Conservation (phyloP, 2,888 invertebrate species). For the Norana najaformis region DNA sequence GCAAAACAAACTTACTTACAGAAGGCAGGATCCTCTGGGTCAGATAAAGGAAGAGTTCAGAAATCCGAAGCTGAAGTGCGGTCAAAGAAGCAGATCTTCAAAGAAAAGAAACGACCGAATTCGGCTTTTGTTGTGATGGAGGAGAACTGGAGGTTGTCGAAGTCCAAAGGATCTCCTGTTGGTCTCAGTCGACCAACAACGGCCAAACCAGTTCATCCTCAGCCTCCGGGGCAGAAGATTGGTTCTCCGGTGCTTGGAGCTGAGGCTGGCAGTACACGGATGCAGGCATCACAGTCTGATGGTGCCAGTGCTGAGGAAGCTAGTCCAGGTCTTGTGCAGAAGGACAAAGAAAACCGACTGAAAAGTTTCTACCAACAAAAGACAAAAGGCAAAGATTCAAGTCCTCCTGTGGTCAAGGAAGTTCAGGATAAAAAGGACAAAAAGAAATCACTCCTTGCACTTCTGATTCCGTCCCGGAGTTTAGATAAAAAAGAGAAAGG, state of each 20-base stretch:
- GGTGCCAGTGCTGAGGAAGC: slow-evolving; percentile 15
- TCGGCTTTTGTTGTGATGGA: slow-evolving; percentile 2
- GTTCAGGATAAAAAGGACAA: slow-evolving; percentile 51
- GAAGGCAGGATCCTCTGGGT: background rate
- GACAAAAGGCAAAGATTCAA: slow-evolving; percentile 26
- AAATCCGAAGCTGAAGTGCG: background rate
- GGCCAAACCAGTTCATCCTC: slow-evolving; percentile 6
- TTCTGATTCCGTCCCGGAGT: slow-evolving; percentile 52
- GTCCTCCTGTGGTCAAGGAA: background rate
- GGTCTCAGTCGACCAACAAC: slow-evolving; percentile 14
- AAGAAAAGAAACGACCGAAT: slow-evolving; percentile 19
- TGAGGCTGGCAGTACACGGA: background rate
- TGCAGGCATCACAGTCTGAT: slow-evolving; percentile 8
- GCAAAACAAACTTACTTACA: background rate
- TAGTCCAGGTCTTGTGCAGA: slow-evolving; percentile 15
- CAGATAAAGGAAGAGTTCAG: background rate
- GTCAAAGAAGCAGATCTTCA: slow-evolving; percentile 8
- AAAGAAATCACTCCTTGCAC: slow-evolving; percentile 51
- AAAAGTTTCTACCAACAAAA: background rate
- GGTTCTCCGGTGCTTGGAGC: slow-evolving; percentile 19
- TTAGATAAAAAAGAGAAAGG: slow-evolving; percentile 48
- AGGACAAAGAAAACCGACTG: slow-evolving; percentile 24
- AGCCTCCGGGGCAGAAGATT: background rate
- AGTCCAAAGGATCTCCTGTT: background rate
- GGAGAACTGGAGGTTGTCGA: background rate